Percentiles rank a stretch among this genome's conserved stretches.
Conservation (phyloP, 2,797 vertebrate genomes). For the Toxotes lorentzi region DNA sequence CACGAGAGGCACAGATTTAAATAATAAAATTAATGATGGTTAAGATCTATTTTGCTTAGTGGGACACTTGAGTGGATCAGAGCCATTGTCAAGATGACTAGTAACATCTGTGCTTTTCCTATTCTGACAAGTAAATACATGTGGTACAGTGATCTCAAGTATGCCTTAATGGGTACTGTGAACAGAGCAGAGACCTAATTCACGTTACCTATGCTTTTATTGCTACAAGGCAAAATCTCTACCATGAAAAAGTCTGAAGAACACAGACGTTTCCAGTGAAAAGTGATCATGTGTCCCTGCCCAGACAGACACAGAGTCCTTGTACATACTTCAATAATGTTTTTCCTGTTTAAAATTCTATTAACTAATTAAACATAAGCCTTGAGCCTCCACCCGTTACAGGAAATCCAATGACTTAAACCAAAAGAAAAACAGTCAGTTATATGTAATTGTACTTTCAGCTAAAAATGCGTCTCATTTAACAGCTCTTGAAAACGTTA, state of each 20-base stretch:
- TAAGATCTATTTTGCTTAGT: not conserved
- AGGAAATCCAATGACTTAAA: slow-evolving; percentile 5
- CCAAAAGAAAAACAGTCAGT: not conserved
- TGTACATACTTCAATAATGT: not conserved
- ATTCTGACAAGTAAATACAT: not conserved
- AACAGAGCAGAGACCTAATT: not conserved
- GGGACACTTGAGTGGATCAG: not conserved
- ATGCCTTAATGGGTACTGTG: not conserved
- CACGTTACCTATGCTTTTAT: not conserved
- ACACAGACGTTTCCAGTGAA: not conserved
- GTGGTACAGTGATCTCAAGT: not conserved
- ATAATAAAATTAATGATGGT: not conserved
- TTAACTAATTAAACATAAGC: not conserved
- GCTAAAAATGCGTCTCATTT: not conserved
- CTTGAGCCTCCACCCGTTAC: not conserved
- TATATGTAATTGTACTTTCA: not conserved
- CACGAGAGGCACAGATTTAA: not conserved
- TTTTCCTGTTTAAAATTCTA: slow-evolving; percentile 6
- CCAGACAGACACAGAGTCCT: not conserved
- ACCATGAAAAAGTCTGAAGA: not conserved
- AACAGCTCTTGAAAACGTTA: not conserved
- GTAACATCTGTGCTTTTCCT: not conserved
- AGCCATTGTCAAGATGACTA: not conserved
- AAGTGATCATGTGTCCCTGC: not conserved
- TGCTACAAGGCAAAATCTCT: not conserved